A percentile compares a stretch with the other conserved stretches of the same genome.
Evolutionary conservation across 2,888 invertebrate species (phyloP).

Genomic region (Dusona sp.): DNA sequence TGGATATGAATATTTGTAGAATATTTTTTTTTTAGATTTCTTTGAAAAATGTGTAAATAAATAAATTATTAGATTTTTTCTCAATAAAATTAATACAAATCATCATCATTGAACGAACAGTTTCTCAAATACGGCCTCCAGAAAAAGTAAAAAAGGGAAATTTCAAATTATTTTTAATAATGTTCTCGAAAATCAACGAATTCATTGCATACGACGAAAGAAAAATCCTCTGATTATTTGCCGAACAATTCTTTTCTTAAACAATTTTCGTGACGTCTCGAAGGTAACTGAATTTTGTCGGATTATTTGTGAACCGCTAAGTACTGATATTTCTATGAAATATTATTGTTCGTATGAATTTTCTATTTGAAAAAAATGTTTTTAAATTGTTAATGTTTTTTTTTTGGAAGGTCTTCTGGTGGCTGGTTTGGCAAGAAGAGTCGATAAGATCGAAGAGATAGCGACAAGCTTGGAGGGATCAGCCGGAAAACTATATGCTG

Average conservation of each 20-base stretch:
- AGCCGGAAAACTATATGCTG: slow-evolving; percentile 80
- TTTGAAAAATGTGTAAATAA: no score
- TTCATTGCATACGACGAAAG: no score
- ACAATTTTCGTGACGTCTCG: background rate
- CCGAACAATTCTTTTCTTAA: background rate
- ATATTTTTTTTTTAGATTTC: no score
- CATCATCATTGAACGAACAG: no score
- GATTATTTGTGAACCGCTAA: no score
- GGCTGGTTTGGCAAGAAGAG: slow-evolving; percentile 83
- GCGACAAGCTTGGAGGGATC: slow-evolving; percentile 71
- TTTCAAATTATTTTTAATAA: background rate
- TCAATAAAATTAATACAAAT: no score
- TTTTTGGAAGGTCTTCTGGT: slow-evolving; percentile 82
- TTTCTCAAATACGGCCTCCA: background rate
- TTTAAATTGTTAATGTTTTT: background rate
- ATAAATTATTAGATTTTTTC: no score
- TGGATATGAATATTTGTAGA: no score
- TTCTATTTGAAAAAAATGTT: background rate
- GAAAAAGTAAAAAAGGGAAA: background rate
- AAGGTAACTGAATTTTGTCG: background rate
- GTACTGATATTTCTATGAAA: background rate
- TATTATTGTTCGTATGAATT: background rate
- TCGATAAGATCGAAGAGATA: slow-evolving; percentile 83
- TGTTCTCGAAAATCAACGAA: background rate
- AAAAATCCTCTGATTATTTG: no score